phyloP scores from a whole-genome alignment of 2,888 invertebrate genomes.

The Neuroscelio doddi region DNA sequence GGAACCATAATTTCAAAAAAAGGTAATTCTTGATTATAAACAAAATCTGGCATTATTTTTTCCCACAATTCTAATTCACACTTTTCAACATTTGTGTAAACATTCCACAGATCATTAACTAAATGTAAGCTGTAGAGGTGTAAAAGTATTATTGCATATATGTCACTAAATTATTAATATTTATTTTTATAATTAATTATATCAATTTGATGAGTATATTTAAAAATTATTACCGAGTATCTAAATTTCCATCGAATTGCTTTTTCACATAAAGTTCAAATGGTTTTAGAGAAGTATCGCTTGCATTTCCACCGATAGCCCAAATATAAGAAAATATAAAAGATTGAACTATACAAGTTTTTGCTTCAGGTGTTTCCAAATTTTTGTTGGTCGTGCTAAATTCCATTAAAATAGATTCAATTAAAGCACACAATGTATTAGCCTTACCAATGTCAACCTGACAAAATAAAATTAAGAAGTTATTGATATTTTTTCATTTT shows the following conservation, averaged over 20 bases:
- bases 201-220: too few relatives aligned
- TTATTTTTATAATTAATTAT: too few relatives aligned
- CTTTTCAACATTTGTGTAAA: constrained; percentile 82
- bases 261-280: constrained; percentile 82
- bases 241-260: constrained; percentile 81
- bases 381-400: constrained; percentile 79
- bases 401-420: constrained; percentile 80
- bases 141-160: too few relatives aligned
- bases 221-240: constrained; percentile 80
- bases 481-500: background rate
- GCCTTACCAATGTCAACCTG: constrained; percentile 90
- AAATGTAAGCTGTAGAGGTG: too few relatives aligned
- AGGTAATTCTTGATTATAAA: constrained; percentile 80
- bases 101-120: constrained; percentile 82
- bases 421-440: constrained; percentile 81
- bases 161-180: too few relatives aligned
- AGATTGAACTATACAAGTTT: constrained; percentile 80
- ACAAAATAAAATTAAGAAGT: constrained; percentile 24
- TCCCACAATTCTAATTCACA: constrained; percentile 84
- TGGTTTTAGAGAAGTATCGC: constrained; percentile 79
- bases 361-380: constrained; percentile 74
- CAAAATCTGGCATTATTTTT: constrained; percentile 83
- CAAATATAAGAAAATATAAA: constrained; percentile 89
- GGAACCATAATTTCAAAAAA: constrained; percentile 94
- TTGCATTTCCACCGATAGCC: constrained; percentile 89